phyloP scores from a whole-genome alignment of 2,888 invertebrate species.

The Pyrgus malvae region DNA sequence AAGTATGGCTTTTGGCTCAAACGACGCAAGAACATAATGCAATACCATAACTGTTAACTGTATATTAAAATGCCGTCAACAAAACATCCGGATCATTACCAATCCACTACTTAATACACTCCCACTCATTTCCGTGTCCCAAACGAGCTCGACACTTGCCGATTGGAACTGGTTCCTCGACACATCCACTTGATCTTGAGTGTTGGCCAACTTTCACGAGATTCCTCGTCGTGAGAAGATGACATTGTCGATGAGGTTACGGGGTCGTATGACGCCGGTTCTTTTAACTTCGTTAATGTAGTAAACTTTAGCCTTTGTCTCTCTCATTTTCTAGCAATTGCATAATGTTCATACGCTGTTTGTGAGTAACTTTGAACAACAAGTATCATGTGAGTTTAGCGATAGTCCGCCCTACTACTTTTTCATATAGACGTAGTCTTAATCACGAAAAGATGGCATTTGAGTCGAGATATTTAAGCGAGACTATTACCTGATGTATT shows the following conservation, averaged over 20 bases:
- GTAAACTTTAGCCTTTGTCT: not conserved
- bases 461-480: too few species aligned
- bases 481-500: too few species aligned
- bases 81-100: slow-evolving; percentile 19
- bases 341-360: not conserved
- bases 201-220: slow-evolving; percentile 78
- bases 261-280: slow-evolving; percentile 25
- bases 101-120: slow-evolving; percentile 10
- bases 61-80: not conserved
- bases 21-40: too few species aligned
- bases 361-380: too few species aligned
- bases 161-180: slow-evolving; percentile 68
- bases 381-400: too few species aligned
- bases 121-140: slow-evolving; percentile 18
- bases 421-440: too few species aligned
- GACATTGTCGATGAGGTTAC: slow-evolving; percentile 27
- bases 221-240: slow-evolving; percentile 54
- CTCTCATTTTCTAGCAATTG: too few species aligned
- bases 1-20: too few species aligned
- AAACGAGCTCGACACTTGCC: slow-evolving; percentile 53
- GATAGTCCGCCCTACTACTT: too few species aligned
- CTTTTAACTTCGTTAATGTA: not conserved
- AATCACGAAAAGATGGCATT: too few species aligned
- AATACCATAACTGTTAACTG: too few species aligned
- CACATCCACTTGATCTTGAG: slow-evolving; percentile 69